Evolutionary conservation across 1,140 invertebrate species (phyloP).

Genomic region (Leptopilina clavipes): DNA sequence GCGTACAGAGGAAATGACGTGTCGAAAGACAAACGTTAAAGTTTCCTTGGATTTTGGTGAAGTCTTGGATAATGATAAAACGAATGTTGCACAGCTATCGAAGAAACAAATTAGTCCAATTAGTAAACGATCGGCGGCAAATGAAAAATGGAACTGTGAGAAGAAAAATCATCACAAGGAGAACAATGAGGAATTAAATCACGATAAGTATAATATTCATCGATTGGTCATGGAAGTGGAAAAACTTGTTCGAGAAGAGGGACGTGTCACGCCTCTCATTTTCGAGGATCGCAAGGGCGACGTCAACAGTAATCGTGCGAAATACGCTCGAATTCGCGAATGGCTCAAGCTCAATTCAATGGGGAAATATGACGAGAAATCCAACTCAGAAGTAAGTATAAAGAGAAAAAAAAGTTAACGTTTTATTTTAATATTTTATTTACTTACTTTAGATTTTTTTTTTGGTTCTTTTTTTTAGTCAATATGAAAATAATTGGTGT

Average conservation of each 20-base stretch:
- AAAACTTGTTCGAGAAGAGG: constrained; percentile 78
- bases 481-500: constrained; percentile 1
- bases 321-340: constrained; percentile 82
- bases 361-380: constrained; percentile 57
- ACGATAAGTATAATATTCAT: constrained; percentile 75
- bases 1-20: constrained; percentile 56
- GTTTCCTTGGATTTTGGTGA: constrained; percentile 65
- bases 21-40: constrained; percentile 59
- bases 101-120: constrained; percentile 38
- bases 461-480: not conserved
- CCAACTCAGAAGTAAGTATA: constrained; percentile 60
- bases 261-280: constrained; percentile 69
- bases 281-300: constrained; percentile 72
- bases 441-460: not conserved
- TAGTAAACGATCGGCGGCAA: constrained; percentile 35
- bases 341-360: constrained; percentile 77
- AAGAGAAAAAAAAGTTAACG: not conserved
- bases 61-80: constrained; percentile 44
- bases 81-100: not conserved
- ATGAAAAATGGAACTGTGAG: constrained; percentile 41
- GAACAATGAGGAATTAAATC: constrained; percentile 72
- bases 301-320: constrained; percentile 74
- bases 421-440: not conserved
- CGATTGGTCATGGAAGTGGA: constrained; percentile 83
- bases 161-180: constrained; percentile 53